A percentile compares a stretch with the other conserved stretches of the same genome.
Conservation (phyloP, 2,888 invertebrate species). For the Mesopsocus fuscifrons region DNA sequence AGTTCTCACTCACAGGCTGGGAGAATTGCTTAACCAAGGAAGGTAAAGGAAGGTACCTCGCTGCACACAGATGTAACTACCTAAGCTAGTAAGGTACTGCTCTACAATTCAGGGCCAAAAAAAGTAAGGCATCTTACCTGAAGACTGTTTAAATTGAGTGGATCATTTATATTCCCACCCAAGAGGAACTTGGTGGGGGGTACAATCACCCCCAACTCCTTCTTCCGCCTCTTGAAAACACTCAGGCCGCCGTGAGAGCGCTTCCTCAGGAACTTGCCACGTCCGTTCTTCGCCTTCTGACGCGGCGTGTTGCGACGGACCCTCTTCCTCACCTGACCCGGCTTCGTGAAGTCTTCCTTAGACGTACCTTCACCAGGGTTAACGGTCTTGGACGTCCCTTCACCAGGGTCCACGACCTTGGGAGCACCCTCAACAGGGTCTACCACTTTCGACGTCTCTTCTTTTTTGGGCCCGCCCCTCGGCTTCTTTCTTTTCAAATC, state of each 20-base stretch:
- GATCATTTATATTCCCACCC: slow-evolving; percentile 90
- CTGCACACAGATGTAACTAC: too few species aligned
- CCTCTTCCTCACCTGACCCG: neutral
- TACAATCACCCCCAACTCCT: slow-evolving; percentile 29
- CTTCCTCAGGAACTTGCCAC: neutral
- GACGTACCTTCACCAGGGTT: neutral
- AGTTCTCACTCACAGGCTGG: too few species aligned
- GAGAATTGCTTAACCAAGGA: too few species aligned
- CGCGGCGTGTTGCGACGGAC: neutral
- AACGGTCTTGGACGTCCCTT: neutral
- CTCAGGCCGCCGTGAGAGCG: neutral
- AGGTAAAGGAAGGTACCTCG: too few species aligned
- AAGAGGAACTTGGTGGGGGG: slow-evolving; percentile 84
- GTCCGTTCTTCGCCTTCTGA: neutral
- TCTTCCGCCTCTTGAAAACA: slow-evolving; percentile 5
- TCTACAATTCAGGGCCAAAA: too few species aligned
- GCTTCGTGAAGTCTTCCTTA: neutral
- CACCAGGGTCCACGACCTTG: neutral
- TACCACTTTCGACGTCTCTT: neutral
- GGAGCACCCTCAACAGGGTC: neutral
- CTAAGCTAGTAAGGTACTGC: too few species aligned
- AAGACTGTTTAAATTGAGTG: slow-evolving; percentile 79
- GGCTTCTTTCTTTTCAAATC: slow-evolving; percentile 15
- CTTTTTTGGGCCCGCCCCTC: neutral
- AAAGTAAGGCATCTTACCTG: slow-evolving; percentile 25